Evolutionary conservation across 2,888 invertebrate genomes (phyloP).

Genomic region (Hyposoter dolosus): DNA sequence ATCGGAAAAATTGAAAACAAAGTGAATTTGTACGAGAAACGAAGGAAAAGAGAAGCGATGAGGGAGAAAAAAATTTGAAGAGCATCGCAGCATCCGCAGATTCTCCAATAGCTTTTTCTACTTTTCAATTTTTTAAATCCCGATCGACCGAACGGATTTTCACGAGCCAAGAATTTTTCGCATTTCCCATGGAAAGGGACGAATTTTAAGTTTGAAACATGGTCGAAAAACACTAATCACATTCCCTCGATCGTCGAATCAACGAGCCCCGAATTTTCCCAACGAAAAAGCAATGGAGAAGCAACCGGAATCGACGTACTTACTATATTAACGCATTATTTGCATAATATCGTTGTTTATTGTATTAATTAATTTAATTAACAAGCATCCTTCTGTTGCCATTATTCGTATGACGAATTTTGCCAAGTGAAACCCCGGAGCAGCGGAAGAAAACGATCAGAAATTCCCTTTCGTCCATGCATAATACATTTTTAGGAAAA

Average conservation of each 20-base stretch:
- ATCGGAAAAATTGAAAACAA: not conserved
- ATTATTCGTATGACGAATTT: conserved; percentile 30
- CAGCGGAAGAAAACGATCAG: conserved; percentile 1
- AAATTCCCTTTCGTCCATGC: conserved; percentile 24
- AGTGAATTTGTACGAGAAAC: not conserved
- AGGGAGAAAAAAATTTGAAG: not conserved
- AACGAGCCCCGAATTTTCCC: conserved; percentile 22
- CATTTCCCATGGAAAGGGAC: not conserved
- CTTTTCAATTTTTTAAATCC: not conserved
- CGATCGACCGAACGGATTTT: not conserved
- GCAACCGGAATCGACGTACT: conserved; percentile 53
- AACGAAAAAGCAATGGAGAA: not conserved
- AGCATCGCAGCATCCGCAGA: not conserved
- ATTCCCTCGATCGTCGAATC: conserved; percentile 33
- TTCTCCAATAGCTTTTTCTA: not conserved
- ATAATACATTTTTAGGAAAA: conserved; percentile 9
- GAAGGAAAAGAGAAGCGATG: not conserved
- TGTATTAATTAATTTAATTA: conserved; percentile 29
- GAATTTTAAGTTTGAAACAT: no score
- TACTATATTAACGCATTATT: conserved; percentile 45
- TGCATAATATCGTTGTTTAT: conserved; percentile 37
- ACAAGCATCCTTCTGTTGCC: conserved; percentile 27
- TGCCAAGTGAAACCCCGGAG: conserved; percentile 37
- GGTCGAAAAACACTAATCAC: conserved; percentile 14
- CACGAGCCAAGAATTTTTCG: not conserved